Percentiles rank a stretch among this genome's conserved stretches.
These are phyloP conservation scores for Eupithecia pulchellata DNA, from an alignment of 2,888 invertebrate species.

Conservation along the genomic window DNA sequence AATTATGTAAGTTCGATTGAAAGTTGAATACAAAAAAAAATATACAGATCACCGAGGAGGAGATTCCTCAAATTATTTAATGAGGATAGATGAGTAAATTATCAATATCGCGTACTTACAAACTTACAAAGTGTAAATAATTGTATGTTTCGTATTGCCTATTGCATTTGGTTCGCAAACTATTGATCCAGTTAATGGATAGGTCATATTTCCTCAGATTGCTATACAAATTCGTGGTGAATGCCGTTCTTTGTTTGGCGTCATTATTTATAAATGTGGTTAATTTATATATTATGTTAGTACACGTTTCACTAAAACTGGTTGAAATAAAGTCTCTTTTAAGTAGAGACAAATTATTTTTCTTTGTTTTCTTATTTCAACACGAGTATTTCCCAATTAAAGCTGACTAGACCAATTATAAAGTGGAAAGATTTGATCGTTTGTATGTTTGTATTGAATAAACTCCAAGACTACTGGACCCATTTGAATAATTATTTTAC, in stretches of 20 bases:
- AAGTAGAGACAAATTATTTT: background rate
- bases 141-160: constrained; percentile 57
- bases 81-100: background rate
- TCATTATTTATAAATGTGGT: background rate
- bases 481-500: too few species aligned
- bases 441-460: too few species aligned
- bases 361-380: background rate
- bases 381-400: background rate
- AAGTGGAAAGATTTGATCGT: too few species aligned
- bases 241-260: constrained; percentile 59
- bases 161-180: constrained; percentile 66
- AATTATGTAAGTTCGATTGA: too few species aligned
- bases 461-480: too few species aligned
- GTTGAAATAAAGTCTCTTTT: background rate
- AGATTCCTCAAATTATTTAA: background rate
- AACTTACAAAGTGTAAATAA: constrained; percentile 35
- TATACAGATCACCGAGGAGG: background rate
- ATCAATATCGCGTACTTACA: background rate
- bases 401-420: too few species aligned
- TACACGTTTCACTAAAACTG: background rate
- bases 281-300: background rate
- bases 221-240: constrained; percentile 68
- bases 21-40: background rate
- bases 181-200: constrained; percentile 65
- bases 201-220: constrained; percentile 71